Percentiles rank a stretch among this genome's conserved stretches.
Evolutionary conservation across 2,113 vertebrate genomes (phyloP).

Genomic region (Brachionichthys hirsutus): DNA sequence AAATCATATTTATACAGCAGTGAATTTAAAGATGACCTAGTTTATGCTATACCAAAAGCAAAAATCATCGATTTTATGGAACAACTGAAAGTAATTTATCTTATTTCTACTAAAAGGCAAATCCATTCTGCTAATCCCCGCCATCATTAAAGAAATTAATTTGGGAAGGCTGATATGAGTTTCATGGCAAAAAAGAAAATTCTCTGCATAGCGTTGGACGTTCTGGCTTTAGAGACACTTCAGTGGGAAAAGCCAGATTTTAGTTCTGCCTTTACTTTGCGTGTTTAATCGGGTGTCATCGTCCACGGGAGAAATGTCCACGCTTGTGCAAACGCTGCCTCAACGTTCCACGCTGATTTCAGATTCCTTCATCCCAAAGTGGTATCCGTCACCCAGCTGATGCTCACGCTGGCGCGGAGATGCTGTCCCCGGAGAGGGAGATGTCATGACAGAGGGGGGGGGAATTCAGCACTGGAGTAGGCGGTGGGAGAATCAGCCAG

Average conservation of each 20-base stretch:
- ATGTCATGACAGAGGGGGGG: slow-evolving; percentile 40
- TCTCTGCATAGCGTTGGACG: too few relatives aligned
- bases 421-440: too few relatives aligned
- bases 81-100: too few relatives aligned
- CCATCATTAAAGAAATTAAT: slow-evolving; percentile 19
- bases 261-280: slow-evolving; percentile 33
- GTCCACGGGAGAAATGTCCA: slow-evolving; percentile 20
- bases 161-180: too few relatives aligned
- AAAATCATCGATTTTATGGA: too few relatives aligned
- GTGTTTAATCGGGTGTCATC: slow-evolving; percentile 36
- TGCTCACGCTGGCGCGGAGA: background rate
- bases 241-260: slow-evolving; percentile 12
- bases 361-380: background rate
- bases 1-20: too few relatives aligned
- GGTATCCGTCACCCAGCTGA: slow-evolving; percentile 4
- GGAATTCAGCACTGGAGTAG: too few relatives aligned
- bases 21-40: too few relatives aligned
- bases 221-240: slow-evolving; percentile 19
- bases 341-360: background rate
- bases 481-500: slow-evolving; percentile 24
- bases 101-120: background rate
- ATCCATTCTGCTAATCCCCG: slow-evolving; percentile 35
- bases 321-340: slow-evolving; percentile 2
- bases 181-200: too few relatives aligned
- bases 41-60: too few relatives aligned